Base-by-base conservation (phyloP, 2,888 invertebrate species). In the Calliopum simillimum region DNA sequence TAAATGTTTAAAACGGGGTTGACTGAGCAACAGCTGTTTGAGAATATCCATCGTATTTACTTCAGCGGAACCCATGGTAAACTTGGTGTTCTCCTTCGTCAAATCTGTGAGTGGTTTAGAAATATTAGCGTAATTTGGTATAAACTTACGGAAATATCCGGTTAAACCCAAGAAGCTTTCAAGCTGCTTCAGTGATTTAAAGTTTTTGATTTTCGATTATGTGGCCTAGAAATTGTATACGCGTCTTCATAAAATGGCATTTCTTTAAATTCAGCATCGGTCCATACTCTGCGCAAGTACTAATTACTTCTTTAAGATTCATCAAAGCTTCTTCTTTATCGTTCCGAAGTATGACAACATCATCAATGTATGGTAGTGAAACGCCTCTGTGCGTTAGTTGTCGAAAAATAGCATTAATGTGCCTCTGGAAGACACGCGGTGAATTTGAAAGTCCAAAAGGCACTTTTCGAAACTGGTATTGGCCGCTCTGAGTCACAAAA, bases 151-250 rank as follows among this genome's bases (percentile, higher is more conserved):
- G 53, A 81, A 81, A 55, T 77, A 78, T 11, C 77, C 76, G 4
- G 77, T 76, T 59, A 83, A 62, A 0, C 81, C 81, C 8, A 81
- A 55, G 66, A 81, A 81, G 66, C 79, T 77, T 33, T 78, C 72
- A 1, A 81, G 61, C 56, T 80, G 74, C 25, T 79, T 78, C 1
- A 77, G 53, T 58, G 74, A 78, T 23, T 41, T 67, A 72, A 3
- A 82, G 63, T 14, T n/a, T 59, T 2, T 71, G 63, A 49, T 76
- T 63, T 53, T 70, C 70, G 13, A 77, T 74, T 14, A 74, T 16
- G 43, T 73, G 71, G 3, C 75, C 74, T 19, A 75, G 62, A 58
- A 75, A 77, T 44, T 75, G 69, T 1, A 75, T 64, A 65, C 65
- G 44, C 14, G 41, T 70, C 21, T 73, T 71, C 25, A 74, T 55